Evolutionary conservation across 2,797 vertebrate genomes (phyloP).

Genomic region (Catharus ustulatus): DNA sequence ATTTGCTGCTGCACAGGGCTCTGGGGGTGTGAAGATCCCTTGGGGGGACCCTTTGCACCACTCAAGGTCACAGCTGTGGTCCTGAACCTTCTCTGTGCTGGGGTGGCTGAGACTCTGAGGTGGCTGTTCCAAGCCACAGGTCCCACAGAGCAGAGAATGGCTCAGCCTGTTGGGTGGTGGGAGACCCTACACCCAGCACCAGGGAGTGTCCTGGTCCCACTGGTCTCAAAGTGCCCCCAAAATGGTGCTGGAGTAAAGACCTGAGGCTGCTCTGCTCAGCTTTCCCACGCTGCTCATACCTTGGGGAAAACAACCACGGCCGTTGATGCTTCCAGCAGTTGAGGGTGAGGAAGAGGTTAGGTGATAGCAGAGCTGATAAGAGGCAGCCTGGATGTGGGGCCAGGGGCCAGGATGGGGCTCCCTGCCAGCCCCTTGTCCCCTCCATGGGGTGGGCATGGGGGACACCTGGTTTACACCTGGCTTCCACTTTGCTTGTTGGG

Average conservation of each 20-base stretch:
- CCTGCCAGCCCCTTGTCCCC: accelerated
- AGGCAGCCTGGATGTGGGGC: background rate
- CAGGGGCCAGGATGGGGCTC: background rate
- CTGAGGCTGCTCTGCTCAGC: background rate
- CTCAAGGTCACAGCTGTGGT: accelerated
- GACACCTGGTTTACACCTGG: background rate
- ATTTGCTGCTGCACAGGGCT: background rate
- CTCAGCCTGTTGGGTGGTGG: background rate
- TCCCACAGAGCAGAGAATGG: background rate
- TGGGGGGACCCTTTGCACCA: accelerated
- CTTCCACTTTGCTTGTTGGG: background rate
- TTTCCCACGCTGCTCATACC: constrained; percentile 56
- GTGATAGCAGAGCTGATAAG: constrained; percentile 16
- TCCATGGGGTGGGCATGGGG: background rate
- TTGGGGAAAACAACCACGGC: background rate
- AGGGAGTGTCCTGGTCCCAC: background rate
- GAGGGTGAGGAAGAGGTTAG: constrained; percentile 41
- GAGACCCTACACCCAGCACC: background rate
- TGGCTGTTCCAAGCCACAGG: accelerated
- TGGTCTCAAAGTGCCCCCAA: background rate
- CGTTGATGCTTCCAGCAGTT: constrained; percentile 8
- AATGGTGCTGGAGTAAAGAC: background rate
- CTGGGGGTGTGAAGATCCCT: background rate
- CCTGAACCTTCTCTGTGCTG: background rate
- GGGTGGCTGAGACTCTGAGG: background rate